These are phyloP conservation scores for Macrobrachium rosenbergii DNA, from an alignment of 1,140 invertebrate species.

Conservation along the genomic window DNA sequence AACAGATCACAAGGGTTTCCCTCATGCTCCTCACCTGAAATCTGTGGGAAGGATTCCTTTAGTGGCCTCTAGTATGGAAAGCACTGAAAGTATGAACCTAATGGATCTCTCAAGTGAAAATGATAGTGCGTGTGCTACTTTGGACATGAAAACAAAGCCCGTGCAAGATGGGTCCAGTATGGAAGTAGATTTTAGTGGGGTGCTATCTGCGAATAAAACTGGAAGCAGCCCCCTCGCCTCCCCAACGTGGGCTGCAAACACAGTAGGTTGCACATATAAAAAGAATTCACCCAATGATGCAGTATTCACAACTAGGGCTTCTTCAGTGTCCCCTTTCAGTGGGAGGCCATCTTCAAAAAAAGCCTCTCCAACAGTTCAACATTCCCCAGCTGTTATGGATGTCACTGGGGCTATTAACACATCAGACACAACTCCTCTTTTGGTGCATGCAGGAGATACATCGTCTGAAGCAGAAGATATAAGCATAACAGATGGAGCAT, in stretches of 20 bases:
- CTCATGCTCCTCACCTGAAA: no score
- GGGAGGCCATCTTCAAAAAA: conserved; percentile 19
- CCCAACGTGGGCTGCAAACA: conserved; percentile 52
- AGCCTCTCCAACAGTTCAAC: conserved; percentile 37
- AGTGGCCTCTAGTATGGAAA: conserved; percentile 33
- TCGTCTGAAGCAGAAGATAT: conserved; percentile 21
- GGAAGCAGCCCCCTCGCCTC: conserved; percentile 46
- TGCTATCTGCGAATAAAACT: conserved; percentile 6
- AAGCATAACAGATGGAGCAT: conserved; percentile 32
- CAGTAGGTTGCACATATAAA: conserved; percentile 31
- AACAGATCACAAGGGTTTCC: no score
- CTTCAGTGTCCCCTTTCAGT: neutral
- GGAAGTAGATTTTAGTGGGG: conserved; percentile 42
- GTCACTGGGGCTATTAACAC: conserved; percentile 15
- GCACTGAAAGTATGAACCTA: conserved; percentile 55
- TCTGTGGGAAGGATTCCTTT: no score
- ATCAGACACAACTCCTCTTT: conserved; percentile 33
- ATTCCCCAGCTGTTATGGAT: conserved; percentile 44
- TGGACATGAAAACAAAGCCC: neutral
- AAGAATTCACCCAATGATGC: neutral
- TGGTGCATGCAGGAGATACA: conserved; percentile 13
- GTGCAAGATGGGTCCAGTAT: conserved; percentile 2
- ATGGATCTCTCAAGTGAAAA: conserved; percentile 59
- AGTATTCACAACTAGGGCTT: neutral
- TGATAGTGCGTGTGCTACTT: conserved; percentile 8